These are phyloP conservation scores for Trichoplusia ni DNA, from an alignment of 1,140 invertebrate species.

Conservation along the genomic window DNA sequence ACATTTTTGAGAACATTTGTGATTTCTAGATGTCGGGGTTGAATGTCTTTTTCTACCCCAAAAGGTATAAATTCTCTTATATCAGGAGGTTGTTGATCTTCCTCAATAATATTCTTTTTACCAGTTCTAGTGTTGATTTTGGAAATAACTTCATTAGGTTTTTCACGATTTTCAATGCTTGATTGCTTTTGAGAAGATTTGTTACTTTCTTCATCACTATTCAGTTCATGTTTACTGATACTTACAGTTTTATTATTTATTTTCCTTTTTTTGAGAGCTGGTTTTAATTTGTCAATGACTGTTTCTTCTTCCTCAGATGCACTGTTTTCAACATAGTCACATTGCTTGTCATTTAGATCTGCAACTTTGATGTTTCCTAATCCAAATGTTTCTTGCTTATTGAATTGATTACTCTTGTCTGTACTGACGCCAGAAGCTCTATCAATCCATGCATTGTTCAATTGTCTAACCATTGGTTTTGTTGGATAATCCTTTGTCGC, in stretches of 20 bases:
- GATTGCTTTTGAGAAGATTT: constrained; percentile 24
- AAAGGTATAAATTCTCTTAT: constrained; percentile 70
- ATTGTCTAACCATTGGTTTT: constrained; percentile 54
- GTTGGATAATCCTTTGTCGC: background rate
- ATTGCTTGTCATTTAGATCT: constrained; percentile 58
- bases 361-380: constrained; percentile 64
- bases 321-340: constrained; percentile 85
- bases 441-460: constrained; percentile 82
- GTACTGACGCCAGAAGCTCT: constrained; percentile 58
- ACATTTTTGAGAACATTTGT: constrained; percentile 55
- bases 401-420: constrained; percentile 17
- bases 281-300: constrained; percentile 66
- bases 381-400: constrained; percentile 57
- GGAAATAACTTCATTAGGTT: constrained; percentile 14
- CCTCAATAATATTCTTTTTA: constrained; percentile 24
- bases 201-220: constrained; percentile 33
- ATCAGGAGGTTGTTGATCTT: constrained; percentile 56
- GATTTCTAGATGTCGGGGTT: constrained; percentile 59
- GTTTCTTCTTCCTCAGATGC: constrained; percentile 84
- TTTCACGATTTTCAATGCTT: constrained; percentile 27
- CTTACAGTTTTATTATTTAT: constrained; percentile 34
- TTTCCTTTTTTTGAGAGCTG: constrained; percentile 77
- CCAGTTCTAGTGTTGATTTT: constrained; percentile 10
- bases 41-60: constrained; percentile 60
- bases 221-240: constrained; percentile 14